phyloP scores from a whole-genome alignment of 1,140 invertebrate genomes.

The Andricus grossulariae region DNA sequence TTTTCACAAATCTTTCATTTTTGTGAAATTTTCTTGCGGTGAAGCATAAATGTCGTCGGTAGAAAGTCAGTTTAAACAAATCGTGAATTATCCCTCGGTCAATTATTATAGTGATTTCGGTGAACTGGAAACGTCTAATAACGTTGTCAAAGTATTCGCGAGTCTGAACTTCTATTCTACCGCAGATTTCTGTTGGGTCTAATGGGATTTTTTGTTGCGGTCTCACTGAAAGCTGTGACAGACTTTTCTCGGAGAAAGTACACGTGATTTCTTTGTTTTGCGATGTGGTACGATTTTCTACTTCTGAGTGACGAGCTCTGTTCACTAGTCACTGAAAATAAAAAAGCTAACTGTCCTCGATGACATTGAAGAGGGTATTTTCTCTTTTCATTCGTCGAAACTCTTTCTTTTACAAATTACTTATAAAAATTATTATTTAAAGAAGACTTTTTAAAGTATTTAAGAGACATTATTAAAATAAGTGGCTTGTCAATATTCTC shows the following conservation, averaged over 20 bases:
- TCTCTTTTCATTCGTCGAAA: slow-evolving; percentile 5
- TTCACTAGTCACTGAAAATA: slow-evolving; percentile 5
- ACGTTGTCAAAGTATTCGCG: slow-evolving; percentile 15
- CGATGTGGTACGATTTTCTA: slow-evolving; percentile 29
- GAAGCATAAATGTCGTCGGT: not conserved
- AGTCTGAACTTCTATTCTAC: slow-evolving; percentile 14
- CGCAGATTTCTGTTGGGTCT: slow-evolving; percentile 3
- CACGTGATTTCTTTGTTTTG: slow-evolving; percentile 26
- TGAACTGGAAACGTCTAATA: slow-evolving; percentile 18
- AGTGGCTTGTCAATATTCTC: no score
- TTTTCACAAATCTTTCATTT: not conserved
- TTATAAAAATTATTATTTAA: not conserved
- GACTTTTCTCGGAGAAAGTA: slow-evolving; percentile 29
- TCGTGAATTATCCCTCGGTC: slow-evolving; percentile 15
- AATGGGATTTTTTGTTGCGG: slow-evolving; percentile 24
- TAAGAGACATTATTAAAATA: no score
- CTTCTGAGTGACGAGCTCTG: slow-evolving; percentile 10
- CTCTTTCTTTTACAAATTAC: not conserved
- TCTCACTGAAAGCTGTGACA: slow-evolving; percentile 13
- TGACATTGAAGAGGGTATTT: not conserved
- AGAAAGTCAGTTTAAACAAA: slow-evolving; percentile 28
- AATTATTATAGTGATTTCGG: slow-evolving; percentile 15
- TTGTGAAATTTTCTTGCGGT: slow-evolving; percentile 17
- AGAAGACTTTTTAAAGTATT: no score
- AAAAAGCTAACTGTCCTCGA: not conserved